Evolutionary conservation across 53 echinoderm and acorn worm species (phyloP).

Genomic region (Crossaster papposus): DNA sequence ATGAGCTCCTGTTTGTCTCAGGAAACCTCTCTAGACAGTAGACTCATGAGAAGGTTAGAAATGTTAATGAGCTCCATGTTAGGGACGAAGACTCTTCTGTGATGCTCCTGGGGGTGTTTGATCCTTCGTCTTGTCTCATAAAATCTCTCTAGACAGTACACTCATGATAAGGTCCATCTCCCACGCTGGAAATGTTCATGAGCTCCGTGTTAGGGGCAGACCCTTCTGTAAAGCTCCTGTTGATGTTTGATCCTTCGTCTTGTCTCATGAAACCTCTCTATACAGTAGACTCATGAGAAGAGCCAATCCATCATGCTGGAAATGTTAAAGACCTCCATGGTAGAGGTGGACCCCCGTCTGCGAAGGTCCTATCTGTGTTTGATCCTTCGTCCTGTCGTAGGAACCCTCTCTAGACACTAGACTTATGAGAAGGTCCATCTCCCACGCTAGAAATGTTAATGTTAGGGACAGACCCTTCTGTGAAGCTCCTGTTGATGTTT

Average conservation of each 20-base stretch:
- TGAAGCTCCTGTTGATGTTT: constrained; percentile 10
- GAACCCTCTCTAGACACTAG: not conserved
- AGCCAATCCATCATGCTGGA: constrained; percentile 8
- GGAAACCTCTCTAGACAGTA: not conserved
- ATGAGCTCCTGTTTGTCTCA: constrained; percentile 11
- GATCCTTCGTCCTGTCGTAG: too few relatives aligned
- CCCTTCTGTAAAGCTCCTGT: too few relatives aligned
- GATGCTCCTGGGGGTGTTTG: too few relatives aligned
- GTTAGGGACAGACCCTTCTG: constrained; percentile 1
- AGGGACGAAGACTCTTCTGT: too few relatives aligned
- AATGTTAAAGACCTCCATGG: constrained; percentile 1
- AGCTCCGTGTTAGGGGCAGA: too few relatives aligned
- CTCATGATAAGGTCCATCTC: not conserved
- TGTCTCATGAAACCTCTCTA: too few relatives aligned
- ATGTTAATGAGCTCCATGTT: too few relatives aligned
- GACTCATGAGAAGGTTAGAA: not conserved
- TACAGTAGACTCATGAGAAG: not conserved
- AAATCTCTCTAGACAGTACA: not conserved
- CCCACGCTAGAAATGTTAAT: constrained; percentile 44
- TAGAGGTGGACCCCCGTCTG: too few relatives aligned
- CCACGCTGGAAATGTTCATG: constrained; percentile 16
- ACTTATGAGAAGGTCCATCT: constrained; percentile 25
- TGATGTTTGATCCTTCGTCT: too few relatives aligned
- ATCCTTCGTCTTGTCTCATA: not conserved
- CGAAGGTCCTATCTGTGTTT: too few relatives aligned